These are phyloP conservation scores for Petrocephalus sullivani DNA, from an alignment of 2,797 vertebrate species.

Conservation along the genomic window DNA sequence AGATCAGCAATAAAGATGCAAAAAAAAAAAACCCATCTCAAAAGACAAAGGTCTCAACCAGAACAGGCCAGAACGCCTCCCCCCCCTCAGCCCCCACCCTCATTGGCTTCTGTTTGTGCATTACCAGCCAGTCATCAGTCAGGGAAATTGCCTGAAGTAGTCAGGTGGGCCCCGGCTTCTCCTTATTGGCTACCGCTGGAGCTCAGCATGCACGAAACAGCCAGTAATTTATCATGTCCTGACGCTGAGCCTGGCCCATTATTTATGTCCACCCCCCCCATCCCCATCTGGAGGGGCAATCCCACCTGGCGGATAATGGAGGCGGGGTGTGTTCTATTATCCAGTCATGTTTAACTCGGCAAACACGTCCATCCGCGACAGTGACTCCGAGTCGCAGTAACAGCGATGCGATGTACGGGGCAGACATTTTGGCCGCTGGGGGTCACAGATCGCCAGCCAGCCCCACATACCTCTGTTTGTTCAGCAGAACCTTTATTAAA, in stretches of 20 bases:
- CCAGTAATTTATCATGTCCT: background rate
- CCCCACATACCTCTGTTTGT: background rate
- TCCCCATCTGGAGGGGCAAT: background rate
- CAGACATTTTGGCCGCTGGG: background rate
- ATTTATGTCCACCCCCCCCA: background rate
- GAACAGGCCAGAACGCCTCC: background rate
- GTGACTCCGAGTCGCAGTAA: background rate
- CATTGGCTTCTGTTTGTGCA: background rate
- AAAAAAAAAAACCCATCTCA: background rate
- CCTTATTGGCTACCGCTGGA: background rate
- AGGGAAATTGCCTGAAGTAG: conserved; percentile 59
- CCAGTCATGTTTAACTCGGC: background rate
- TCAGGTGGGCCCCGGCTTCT: conserved; percentile 52
- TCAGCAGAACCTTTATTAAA: background rate
- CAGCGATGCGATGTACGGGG: background rate
- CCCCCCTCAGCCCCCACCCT: background rate
- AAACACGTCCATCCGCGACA: background rate
- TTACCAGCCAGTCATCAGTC: conserved; percentile 51
- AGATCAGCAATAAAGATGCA: background rate
- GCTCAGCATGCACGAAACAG: background rate
- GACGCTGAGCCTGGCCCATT: background rate
- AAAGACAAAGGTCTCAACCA: background rate
- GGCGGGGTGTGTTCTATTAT: background rate
- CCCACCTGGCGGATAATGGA: background rate
- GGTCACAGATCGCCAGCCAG: background rate